Conservation (phyloP, 2,797 vertebrate genomes). For the Macropus fuliginosus region DNA sequence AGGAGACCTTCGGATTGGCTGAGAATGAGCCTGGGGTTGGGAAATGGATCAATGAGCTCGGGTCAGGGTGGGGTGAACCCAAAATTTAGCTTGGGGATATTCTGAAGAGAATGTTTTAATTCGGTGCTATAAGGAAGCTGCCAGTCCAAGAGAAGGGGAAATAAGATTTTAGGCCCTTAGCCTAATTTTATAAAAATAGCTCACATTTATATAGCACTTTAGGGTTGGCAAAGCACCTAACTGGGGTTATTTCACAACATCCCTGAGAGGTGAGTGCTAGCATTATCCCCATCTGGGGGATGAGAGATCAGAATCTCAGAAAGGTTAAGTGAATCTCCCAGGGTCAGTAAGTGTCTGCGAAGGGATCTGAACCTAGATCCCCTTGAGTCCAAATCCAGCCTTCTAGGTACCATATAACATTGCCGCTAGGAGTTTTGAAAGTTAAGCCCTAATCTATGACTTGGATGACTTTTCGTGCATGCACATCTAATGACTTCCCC, state of each 20-base stretch:
- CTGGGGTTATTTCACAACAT: not conserved
- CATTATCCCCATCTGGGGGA: not conserved
- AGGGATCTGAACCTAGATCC: not conserved
- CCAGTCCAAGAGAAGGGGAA: not conserved
- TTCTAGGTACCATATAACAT: not conserved
- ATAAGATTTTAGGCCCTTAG: not conserved
- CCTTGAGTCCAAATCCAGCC: not conserved
- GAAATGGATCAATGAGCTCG: not conserved
- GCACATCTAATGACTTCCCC: not conserved
- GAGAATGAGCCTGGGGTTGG: not conserved
- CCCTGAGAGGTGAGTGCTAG: not conserved
- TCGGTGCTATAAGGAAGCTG: not conserved
- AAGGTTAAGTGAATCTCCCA: not conserved
- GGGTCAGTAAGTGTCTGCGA: not conserved
- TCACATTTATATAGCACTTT: not conserved
- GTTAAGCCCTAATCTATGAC: not conserved
- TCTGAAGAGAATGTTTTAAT: not conserved
- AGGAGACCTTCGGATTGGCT: not conserved
- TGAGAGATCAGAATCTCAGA: not conserved
- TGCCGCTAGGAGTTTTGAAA: not conserved
- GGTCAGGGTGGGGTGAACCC: not conserved
- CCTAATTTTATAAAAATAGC: not conserved
- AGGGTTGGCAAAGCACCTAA: not conserved
- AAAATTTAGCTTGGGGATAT: not conserved
- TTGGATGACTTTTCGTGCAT: not conserved